phyloP scores from a whole-genome alignment of 2,113 vertebrate genomes.

The Bothrops jararaca region DNA sequence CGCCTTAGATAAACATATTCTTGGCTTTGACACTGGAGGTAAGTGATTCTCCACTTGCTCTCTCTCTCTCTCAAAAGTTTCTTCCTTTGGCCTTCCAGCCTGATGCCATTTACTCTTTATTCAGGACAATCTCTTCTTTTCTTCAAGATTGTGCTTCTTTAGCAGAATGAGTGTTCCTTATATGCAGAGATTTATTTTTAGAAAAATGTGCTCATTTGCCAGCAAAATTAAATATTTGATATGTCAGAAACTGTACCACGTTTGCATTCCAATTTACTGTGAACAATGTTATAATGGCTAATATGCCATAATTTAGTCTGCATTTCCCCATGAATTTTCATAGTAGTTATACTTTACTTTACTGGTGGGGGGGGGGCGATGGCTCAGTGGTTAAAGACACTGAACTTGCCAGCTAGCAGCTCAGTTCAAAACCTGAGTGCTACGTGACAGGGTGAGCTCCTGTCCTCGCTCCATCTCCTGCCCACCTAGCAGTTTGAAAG shows the following conservation, averaged over 20 bases:
- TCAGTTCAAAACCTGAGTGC: neutral
- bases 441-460: neutral
- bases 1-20: slow-evolving; percentile 88
- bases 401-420: neutral
- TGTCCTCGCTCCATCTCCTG: neutral
- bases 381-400: neutral
- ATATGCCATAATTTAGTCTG: neutral
- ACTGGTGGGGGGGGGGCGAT: neutral
- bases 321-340: neutral
- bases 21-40: slow-evolving; percentile 98
- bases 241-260: neutral
- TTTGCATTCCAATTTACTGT: neutral
- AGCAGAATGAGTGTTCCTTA: neutral
- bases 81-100: too few species aligned
- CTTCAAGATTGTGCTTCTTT: neutral
- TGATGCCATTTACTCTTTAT: neutral
- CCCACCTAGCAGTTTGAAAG: neutral
- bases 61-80: neutral
- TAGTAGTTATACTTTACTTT: neutral
- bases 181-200: neutral
- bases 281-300: neutral
- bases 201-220: neutral
- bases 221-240: neutral
- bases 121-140: too few species aligned
- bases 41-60: slow-evolving; percentile 53